Base-by-base conservation (phyloP, 2,888 invertebrate species). In the Mimumesa dahlbomi region DNA sequence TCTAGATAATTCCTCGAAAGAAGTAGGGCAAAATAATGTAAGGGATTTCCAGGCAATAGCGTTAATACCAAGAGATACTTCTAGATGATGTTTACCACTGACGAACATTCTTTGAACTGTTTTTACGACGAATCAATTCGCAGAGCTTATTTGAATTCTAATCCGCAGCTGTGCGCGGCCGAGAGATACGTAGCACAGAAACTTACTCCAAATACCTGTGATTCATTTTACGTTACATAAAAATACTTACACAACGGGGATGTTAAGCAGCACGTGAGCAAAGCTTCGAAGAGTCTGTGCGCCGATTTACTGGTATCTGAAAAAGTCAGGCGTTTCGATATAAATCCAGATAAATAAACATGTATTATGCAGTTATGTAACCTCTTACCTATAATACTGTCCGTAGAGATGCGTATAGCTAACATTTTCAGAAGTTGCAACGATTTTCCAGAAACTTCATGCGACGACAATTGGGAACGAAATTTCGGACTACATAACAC, bases 401-500 rank as follows among this genome's bases (percentile, higher is more conserved):
- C 85, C 14, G 86, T 84, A 2, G 84, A 84, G 36, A 89, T 84
- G n/a, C 65, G 64, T 13, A 83, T 52, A 2, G 87, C 85, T 22
- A 89, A 62, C 31, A 77, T 53, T 69, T 84, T 84, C n/a, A 87
- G 77, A 3, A 89, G 73, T n/a, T 59, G 65, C 18, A 84, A 29
- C 2, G 83, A 82, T 34, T 82, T 82, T 0, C 65, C 70, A 2
- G 82, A 79, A 5, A 90, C 88, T 0, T 82, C 52, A 84, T 91
- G 90, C 18, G 86, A 83, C 13, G 89, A 89, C 2, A 84, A 36
- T 57, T 92, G 84, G 81, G 90, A 88, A 0, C 93, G 89, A 77
- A 93, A 92, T 87, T 89, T 85, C 0, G 93, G 92, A 69, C 92
- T 92, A 85, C 91, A 92, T 49, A 93, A 81, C 31, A 92, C 91